phyloP scores from a whole-genome alignment of 2,888 invertebrate genomes.

The Aphidius colemani region DNA sequence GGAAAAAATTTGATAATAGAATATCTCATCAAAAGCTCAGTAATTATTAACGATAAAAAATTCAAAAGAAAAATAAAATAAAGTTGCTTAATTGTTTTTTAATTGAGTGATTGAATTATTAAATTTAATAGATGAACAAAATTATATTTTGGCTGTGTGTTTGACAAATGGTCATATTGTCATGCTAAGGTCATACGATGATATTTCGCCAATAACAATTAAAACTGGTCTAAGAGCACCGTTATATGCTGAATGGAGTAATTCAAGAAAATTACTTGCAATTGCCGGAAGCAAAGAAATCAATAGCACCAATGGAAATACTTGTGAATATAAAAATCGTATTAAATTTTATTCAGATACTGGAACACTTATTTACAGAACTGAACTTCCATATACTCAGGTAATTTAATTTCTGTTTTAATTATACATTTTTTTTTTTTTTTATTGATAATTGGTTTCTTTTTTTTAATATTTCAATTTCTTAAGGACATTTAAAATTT shows the following conservation, averaged over 20 bases:
- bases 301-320: slow-evolving; percentile 48
- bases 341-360: slow-evolving; percentile 90
- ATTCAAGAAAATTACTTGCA: slow-evolving; percentile 88
- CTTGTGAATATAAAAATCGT: slow-evolving; percentile 74
- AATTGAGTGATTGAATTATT: slow-evolving; percentile 6
- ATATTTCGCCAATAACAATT: slow-evolving; percentile 86
- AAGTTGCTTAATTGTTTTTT: not conserved
- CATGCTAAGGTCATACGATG: slow-evolving; percentile 88
- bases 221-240: slow-evolving; percentile 82
- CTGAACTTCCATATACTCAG: slow-evolving; percentile 77
- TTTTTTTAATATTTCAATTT: not conserved
- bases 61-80: no score
- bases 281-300: slow-evolving; percentile 77
- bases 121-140: slow-evolving; percentile 63
- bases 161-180: slow-evolving; percentile 90
- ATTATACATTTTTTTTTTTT: not conserved
- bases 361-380: slow-evolving; percentile 81
- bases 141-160: slow-evolving; percentile 84
- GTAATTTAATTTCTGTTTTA: slow-evolving; percentile 54
- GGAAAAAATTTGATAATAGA: not conserved
- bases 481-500: slow-evolving; percentile 11
- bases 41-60: not conserved
- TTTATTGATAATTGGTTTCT: slow-evolving; percentile 3
- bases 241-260: slow-evolving; percentile 94
- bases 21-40: not conserved